Percentiles rank a stretch among this genome's conserved stretches.
These are phyloP conservation scores for Noctua janthe DNA, from an alignment of 2,888 invertebrate species.

Conservation along the genomic window DNA sequence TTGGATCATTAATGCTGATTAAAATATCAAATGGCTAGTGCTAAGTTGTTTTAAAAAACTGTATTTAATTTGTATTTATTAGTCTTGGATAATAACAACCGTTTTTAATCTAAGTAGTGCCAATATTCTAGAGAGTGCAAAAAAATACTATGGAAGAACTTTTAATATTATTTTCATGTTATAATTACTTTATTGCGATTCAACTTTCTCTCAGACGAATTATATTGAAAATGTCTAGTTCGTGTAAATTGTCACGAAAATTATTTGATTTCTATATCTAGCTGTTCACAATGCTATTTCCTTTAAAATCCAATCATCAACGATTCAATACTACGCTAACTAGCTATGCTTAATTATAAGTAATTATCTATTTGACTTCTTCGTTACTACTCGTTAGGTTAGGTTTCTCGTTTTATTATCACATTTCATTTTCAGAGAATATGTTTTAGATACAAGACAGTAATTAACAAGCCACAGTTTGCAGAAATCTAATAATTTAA, in stretches of 20 bases:
- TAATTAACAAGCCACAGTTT: neutral
- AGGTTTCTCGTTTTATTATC: constrained; percentile 50
- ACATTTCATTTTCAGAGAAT: constrained; percentile 44
- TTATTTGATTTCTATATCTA: constrained; percentile 14
- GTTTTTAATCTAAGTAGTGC: constrained; percentile 51
- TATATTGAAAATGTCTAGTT: constrained; percentile 33
- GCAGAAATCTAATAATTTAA: neutral
- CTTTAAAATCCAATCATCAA: constrained; percentile 37
- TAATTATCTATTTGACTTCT: constrained; percentile 25
- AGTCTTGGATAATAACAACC: constrained; percentile 50
- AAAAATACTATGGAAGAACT: constrained; percentile 62
- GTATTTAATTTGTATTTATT: constrained; percentile 24
- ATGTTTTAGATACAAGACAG: neutral
- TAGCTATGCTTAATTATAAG: constrained; percentile 35
- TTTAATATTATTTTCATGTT: constrained; percentile 24
- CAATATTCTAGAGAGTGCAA: constrained; percentile 60
- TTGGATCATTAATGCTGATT: constrained; percentile 15
- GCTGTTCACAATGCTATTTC: constrained; percentile 24
- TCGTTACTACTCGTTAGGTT: constrained; percentile 26
- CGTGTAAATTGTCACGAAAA: constrained; percentile 39
- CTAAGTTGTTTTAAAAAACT: constrained; percentile 21
- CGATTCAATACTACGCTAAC: constrained; percentile 36
- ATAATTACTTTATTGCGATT: constrained; percentile 40
- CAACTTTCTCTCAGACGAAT: constrained; percentile 39
- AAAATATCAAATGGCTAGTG: constrained; percentile 18